Evolutionary conservation across 2,888 invertebrate genomes (phyloP).

Genomic region (Orthosia gothica): DNA sequence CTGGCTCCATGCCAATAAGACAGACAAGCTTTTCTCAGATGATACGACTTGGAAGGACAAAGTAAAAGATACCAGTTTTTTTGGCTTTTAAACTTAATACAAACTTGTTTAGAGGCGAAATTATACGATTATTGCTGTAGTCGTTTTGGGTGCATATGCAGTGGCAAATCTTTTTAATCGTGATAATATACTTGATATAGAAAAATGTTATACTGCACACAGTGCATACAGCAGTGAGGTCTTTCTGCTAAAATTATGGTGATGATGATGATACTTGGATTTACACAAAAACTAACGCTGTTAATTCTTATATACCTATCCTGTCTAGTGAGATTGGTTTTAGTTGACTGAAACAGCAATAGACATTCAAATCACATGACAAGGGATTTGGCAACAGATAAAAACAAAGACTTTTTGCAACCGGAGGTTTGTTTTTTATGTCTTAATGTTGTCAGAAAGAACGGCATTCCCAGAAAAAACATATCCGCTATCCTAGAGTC

Average conservation of each 20-base stretch:
- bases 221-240: too few relatives aligned
- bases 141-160: background rate
- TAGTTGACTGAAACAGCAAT: background rate
- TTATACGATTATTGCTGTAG: constrained; percentile 8
- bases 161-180: background rate
- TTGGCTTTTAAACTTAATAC: constrained; percentile 28
- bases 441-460: background rate
- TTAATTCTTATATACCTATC: background rate
- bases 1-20: constrained; percentile 60
- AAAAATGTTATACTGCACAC: too few relatives aligned
- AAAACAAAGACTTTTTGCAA: background rate
- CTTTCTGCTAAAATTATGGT: too few relatives aligned
- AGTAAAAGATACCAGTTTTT: constrained; percentile 42
- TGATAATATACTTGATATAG: too few relatives aligned
- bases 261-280: too few relatives aligned
- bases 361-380: background rate
- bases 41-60: constrained; percentile 44
- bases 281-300: background rate
- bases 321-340: background rate
- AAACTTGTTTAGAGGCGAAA: constrained; percentile 10
- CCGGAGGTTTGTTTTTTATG: background rate
- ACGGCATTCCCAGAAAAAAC: background rate
- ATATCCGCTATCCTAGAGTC: background rate
- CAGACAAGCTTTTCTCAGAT: constrained; percentile 44
- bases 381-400: background rate